A percentile compares a stretch with the other conserved stretches of the same genome.
phyloP scores from a whole-genome alignment of 2,113 vertebrate species.

The Piprites chloris region DNA sequence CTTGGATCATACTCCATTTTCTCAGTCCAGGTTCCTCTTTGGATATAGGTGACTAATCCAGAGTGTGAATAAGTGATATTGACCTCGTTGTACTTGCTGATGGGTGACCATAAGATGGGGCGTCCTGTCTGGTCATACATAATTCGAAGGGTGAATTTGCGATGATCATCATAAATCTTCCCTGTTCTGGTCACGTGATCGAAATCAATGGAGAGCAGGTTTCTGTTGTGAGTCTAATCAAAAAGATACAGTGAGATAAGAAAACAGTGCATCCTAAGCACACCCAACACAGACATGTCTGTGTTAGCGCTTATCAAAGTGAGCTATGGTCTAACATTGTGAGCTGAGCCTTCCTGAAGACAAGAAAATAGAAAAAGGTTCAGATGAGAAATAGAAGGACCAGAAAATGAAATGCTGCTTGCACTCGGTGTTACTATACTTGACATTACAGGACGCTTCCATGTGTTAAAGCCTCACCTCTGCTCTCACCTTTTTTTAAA shows the following conservation, averaged over 20 bases:
- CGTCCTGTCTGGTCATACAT: conserved; percentile 90
- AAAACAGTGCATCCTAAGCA: not conserved
- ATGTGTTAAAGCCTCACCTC: not conserved
- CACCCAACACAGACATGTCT: not conserved
- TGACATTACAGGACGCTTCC: not conserved
- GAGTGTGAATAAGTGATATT: conserved; percentile 90
- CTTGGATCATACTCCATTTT: conserved; percentile 92
- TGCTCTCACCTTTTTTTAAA: not conserved
- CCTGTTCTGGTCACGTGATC: conserved; percentile 91
- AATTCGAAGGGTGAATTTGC: conserved; percentile 96
- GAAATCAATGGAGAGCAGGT: conserved; percentile 96
- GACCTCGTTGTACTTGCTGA: conserved; percentile 96
- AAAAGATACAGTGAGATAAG: not conserved
- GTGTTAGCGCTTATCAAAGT: not conserved
- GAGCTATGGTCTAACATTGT: not conserved
- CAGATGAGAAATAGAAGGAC: not conserved
- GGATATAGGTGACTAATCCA: conserved; percentile 88
- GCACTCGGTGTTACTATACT: not conserved
- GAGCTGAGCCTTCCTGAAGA: not conserved
- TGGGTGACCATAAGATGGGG: conserved; percentile 92
- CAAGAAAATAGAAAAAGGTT: not conserved
- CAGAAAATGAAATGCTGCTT: not conserved
- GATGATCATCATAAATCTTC: conserved; percentile 98
- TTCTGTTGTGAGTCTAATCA: conserved; percentile 93
- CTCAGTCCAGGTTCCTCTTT: conserved; percentile 94